A percentile compares a stretch with the other conserved stretches of the same genome.
These are phyloP conservation scores for Pyrochroa serraticornis DNA, from an alignment of 2,888 invertebrate species.

Conservation along the genomic window DNA sequence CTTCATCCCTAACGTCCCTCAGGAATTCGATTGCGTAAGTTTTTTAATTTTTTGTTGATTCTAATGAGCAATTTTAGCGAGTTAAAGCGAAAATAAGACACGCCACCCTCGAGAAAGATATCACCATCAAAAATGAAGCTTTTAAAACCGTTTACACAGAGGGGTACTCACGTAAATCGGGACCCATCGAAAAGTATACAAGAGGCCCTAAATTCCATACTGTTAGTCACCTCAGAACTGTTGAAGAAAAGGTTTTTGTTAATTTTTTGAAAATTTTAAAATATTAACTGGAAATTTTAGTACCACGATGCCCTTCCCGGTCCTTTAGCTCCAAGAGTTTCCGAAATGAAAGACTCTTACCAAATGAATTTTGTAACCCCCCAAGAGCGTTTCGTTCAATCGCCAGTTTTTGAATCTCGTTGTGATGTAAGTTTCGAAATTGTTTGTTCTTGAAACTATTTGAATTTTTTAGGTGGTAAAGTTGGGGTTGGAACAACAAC, in stretches of 20 bases:
- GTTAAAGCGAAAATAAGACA: slow-evolving; percentile 14
- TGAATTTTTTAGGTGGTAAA: slow-evolving; percentile 12
- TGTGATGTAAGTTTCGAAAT: slow-evolving; percentile 4
- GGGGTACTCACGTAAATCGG: neutral
- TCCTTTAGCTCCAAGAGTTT: slow-evolving; percentile 11
- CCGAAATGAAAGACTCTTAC: slow-evolving; percentile 23
- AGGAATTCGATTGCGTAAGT: slow-evolving; percentile 30
- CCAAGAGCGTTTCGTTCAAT: neutral
- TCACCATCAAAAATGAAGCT: slow-evolving; percentile 4
- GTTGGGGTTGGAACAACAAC: slow-evolving; percentile 44
- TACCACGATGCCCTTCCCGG: slow-evolving; percentile 19
- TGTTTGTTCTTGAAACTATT: neutral
- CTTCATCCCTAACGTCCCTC: slow-evolving; percentile 20
- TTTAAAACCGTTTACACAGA: slow-evolving; percentile 3
- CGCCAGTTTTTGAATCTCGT: slow-evolving; percentile 1
- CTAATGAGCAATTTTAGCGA: slow-evolving; percentile 2
- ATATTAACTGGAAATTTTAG: slow-evolving; percentile 6
- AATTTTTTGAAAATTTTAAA: neutral
- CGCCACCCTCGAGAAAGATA: slow-evolving; percentile 6
- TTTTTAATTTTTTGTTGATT: neutral
- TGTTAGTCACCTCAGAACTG: slow-evolving; percentile 1
- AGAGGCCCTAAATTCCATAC: neutral
- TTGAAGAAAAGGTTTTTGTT: slow-evolving; percentile 27
- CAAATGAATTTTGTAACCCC: neutral
- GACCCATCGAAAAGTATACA: neutral